These are phyloP conservation scores for Hyalella azteca DNA, from an alignment of 2,888 invertebrate genomes.

Conservation along the genomic window DNA sequence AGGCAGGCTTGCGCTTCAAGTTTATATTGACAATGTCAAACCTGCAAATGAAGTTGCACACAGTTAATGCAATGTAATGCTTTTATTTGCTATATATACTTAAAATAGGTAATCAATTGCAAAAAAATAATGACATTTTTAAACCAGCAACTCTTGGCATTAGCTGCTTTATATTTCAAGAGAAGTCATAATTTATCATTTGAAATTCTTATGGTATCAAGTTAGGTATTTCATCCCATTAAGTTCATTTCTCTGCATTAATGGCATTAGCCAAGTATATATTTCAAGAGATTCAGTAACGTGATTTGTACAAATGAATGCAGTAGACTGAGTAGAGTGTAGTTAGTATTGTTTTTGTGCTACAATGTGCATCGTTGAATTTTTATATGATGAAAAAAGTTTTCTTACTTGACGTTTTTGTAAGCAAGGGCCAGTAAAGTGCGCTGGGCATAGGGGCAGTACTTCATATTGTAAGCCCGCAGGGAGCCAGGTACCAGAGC, in stretches of 20 bases:
- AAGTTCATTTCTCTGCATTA: too few species aligned
- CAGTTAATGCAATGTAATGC: not conserved
- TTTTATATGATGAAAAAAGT: not conserved
- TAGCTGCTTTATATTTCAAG: too few species aligned
- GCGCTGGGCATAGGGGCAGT: slow-evolving; percentile 49
- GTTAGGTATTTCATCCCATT: too few species aligned
- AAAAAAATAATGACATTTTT: not conserved
- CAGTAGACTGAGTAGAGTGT: not conserved
- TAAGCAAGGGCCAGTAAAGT: slow-evolving; percentile 37
- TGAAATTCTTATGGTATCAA: too few species aligned
- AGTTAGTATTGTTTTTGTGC: not conserved
- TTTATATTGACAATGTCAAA: slow-evolving; percentile 74
- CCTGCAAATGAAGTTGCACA: too few species aligned
- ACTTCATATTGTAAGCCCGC: slow-evolving; percentile 50
- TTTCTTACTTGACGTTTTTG: slow-evolving; percentile 43
- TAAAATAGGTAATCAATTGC: not conserved
- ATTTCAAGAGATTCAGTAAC: too few species aligned
- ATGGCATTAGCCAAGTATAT: too few species aligned
- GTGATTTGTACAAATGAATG: not conserved
- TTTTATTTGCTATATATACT: not conserved
- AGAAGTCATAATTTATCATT: too few species aligned
- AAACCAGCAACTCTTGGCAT: too few species aligned
- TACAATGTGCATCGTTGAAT: not conserved
- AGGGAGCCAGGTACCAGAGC: slow-evolving; percentile 36
- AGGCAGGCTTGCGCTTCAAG: slow-evolving; percentile 77